Conservation (phyloP, 1,140 invertebrate genomes). For the Conopomorpha cramerella region DNA sequence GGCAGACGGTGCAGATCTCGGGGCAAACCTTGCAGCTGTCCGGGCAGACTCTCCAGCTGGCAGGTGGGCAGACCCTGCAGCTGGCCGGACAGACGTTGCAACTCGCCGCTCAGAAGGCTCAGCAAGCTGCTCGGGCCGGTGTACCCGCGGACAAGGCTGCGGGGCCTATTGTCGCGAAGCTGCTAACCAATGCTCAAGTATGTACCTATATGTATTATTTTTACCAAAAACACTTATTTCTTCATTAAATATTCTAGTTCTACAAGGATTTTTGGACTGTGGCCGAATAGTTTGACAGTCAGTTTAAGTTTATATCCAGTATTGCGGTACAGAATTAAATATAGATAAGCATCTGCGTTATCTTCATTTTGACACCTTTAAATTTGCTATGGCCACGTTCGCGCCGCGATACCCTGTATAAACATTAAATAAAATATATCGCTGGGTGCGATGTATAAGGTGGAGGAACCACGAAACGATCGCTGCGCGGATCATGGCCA, state of each 20-base stretch:
- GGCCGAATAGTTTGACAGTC: too few species aligned
- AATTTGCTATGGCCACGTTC: neutral
- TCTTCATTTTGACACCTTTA: neutral
- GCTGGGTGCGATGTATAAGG: neutral
- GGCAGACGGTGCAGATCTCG: slow-evolving; percentile 30
- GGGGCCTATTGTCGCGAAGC: slow-evolving; percentile 43
- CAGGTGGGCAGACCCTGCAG: slow-evolving; percentile 37
- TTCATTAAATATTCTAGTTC: neutral
- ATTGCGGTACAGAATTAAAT: too few species aligned
- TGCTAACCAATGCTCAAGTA: slow-evolving; percentile 46
- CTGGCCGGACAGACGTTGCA: slow-evolving; percentile 35
- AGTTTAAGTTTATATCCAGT: too few species aligned
- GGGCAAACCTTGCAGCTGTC: slow-evolving; percentile 27
- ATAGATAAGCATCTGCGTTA: too few species aligned
- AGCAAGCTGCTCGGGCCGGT: slow-evolving; percentile 25
- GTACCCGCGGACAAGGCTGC: slow-evolving; percentile 24
- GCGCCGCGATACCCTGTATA: neutral
- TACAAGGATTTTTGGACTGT: too few species aligned
- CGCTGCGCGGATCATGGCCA: too few species aligned
- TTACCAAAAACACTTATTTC: neutral
- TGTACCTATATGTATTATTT: slow-evolving; percentile 3
- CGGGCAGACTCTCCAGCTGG: slow-evolving; percentile 35
- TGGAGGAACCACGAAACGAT: too few species aligned
- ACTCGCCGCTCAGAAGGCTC: slow-evolving; percentile 27
- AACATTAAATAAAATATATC: neutral